These are phyloP conservation scores for Xiphophorus couchianus DNA, from an alignment of 2,113 vertebrate species.

Conservation along the genomic window DNA sequence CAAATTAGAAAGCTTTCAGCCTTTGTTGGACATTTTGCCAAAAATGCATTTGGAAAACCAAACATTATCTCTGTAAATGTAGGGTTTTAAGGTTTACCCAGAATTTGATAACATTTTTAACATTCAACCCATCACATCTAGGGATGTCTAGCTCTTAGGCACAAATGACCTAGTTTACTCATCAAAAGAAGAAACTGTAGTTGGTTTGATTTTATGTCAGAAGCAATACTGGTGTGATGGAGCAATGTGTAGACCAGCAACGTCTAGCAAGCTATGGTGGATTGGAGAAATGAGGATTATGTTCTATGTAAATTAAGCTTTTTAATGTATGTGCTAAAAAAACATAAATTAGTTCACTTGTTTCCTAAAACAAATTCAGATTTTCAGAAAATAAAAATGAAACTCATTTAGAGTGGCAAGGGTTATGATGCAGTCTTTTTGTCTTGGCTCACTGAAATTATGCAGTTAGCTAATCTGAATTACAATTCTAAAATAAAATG, in stretches of 20 bases:
- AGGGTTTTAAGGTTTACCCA: background rate
- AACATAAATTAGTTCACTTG: background rate
- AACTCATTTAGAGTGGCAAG: background rate
- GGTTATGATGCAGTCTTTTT: background rate
- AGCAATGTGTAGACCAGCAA: too few relatives aligned
- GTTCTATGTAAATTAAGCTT: background rate
- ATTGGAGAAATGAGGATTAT: background rate
- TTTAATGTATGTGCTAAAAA: background rate
- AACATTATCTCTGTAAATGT: background rate
- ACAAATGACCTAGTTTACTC: background rate
- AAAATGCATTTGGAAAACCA: background rate
- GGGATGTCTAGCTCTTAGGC: background rate
- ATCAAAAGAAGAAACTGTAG: background rate
- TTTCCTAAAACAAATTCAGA: background rate
- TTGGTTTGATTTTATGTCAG: background rate
- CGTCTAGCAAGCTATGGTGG: too few relatives aligned
- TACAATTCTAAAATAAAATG: too few relatives aligned
- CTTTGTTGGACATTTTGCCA: background rate
- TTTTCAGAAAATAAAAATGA: too few relatives aligned
- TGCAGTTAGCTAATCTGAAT: too few relatives aligned
- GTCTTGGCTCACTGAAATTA: too few relatives aligned
- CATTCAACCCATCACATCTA: background rate
- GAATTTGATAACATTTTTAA: background rate
- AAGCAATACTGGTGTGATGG: background rate
- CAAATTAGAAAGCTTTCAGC: background rate